Evolutionary conservation across 2,797 vertebrate genomes (phyloP), one percentile per base, ranked within the genome.

Genomic region (Thripadectes ignobilis): DNA sequence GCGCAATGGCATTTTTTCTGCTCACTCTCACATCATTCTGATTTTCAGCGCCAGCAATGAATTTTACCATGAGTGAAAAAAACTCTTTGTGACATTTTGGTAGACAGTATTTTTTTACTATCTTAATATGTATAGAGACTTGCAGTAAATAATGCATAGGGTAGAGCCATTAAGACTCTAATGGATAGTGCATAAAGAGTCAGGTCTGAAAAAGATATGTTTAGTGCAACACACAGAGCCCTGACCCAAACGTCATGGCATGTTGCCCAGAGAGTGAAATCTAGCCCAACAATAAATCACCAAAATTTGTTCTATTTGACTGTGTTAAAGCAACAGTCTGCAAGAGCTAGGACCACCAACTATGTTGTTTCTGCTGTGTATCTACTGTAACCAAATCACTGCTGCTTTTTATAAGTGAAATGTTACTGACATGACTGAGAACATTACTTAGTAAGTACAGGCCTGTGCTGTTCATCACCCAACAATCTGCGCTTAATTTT

Each of bases 401-500:
- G 39, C 19, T 62, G 16, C 57, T 93, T 92, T 93, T 89, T 52
- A 55, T 65, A 62, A 55, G 34, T 83, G 41, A 92, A 58, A 62
- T 73, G 23, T 92, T 91, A 68, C 19, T 74, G 19, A 88, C 88
- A 58, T 85, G 78, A 87, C 30, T 4, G 7, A 96, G 32, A 81
- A 59, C 38, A 73, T 39, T 78, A 48, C 71, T 89, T 67, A 67
- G 21, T 24, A 68, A 96, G 62, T 77, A 67, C 49, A 62, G 18
- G 41, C 71, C 27, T 90, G 43, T 68, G 41, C 10, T 92, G 14
- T 48, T 96, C 84, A 73, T 92, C 84, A 88, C 75, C 76, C 74
- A 88, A 41, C 26, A 95, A 73, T 95, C 63, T 96, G 80, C 67
- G 32, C 46, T 95, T 95, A 92, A 97, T 94, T 92, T 96, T 74